These are phyloP conservation scores for Macaca nemestrina DNA, from an alignment of 2,113 vertebrate species.

Conservation along the genomic window DNA sequence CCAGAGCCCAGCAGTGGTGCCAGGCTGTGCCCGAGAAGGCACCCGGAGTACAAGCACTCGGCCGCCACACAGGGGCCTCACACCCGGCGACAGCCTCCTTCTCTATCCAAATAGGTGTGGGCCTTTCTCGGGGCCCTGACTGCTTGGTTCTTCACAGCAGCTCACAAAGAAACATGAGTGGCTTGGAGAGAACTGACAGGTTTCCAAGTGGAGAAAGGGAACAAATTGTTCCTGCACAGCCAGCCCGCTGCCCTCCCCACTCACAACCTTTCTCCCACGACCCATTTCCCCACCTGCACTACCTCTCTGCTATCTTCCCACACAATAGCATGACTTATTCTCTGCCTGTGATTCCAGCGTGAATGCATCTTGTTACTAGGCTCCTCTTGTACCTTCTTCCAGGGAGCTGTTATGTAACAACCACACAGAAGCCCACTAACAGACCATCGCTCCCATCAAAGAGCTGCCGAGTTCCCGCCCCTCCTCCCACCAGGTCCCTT, in stretches of 20 bases:
- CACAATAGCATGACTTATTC: background rate
- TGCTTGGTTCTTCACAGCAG: background rate
- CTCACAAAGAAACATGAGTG: background rate
- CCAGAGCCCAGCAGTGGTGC: background rate
- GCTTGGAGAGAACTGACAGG: background rate
- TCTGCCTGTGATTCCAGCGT: background rate
- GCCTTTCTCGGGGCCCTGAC: background rate
- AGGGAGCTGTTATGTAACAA: background rate
- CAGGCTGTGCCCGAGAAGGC: background rate
- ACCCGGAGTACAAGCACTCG: accelerated
- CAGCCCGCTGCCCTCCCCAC: background rate
- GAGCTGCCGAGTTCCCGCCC: background rate
- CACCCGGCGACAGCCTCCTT: background rate
- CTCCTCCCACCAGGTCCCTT: background rate
- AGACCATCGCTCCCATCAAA: background rate
- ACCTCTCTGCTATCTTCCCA: background rate
- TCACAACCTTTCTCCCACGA: background rate
- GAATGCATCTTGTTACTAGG: background rate
- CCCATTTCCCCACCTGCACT: background rate
- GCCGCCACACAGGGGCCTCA: background rate
- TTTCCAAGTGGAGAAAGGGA: background rate
- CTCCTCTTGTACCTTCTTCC: background rate
- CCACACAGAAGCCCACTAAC: accelerated
- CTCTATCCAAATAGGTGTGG: background rate
- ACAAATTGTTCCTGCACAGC: background rate